A percentile compares a stretch with the other conserved stretches of the same genome.
Evolutionary conservation across 2,797 vertebrate genomes (phyloP).

Genomic region (Arctocebus calabarensis): DNA sequence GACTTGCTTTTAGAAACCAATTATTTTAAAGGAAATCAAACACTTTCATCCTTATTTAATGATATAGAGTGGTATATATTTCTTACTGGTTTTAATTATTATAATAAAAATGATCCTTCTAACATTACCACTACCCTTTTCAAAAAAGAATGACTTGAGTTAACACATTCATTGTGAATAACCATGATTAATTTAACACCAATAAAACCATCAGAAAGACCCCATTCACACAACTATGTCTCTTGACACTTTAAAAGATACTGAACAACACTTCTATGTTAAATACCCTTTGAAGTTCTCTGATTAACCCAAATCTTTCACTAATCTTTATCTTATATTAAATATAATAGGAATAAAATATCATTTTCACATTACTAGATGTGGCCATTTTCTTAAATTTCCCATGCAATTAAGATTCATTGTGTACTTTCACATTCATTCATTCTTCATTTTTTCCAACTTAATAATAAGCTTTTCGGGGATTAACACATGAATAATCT

Average conservation of each 20-base stretch:
- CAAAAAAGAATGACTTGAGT: background rate
- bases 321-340: background rate
- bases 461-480: background rate
- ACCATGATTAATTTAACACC: background rate
- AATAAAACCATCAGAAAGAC: background rate
- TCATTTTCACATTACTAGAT: background rate
- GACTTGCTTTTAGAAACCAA: background rate
- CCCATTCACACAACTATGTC: background rate
- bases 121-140: background rate
- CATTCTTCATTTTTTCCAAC: constrained; percentile 32
- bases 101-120: background rate
- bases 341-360: constrained; percentile 34
- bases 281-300: background rate
- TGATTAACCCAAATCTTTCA: background rate
- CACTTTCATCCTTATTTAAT: background rate
- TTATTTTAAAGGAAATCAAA: background rate
- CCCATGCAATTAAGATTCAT: background rate
- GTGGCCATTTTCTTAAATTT: background rate
- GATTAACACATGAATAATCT: background rate
- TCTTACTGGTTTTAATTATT: background rate
- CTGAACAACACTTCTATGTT: background rate
- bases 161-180: background rate
- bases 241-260: background rate
- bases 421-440: background rate
- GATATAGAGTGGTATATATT: background rate